phyloP scores from a whole-genome alignment of 2,113 vertebrate genomes.

The Coptodon bakossiorum region DNA sequence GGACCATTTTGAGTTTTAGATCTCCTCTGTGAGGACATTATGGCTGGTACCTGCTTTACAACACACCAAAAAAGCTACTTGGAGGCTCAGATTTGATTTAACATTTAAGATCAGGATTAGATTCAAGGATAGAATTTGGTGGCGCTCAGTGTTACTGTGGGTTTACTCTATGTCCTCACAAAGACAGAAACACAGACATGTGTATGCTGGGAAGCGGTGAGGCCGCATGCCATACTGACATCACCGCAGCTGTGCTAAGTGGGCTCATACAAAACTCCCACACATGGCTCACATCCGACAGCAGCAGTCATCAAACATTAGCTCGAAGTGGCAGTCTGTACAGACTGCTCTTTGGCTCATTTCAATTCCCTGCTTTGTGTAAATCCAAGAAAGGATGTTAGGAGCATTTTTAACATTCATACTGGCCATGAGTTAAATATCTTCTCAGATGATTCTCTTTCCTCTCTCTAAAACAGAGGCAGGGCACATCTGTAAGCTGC shows the following conservation, averaged over 20 bases:
- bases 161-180: neutral
- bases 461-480: neutral
- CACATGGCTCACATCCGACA: conserved; percentile 48
- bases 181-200: neutral
- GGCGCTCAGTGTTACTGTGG: neutral
- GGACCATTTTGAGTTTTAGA: neutral
- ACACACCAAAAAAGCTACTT: neutral
- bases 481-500: conserved; percentile 1
- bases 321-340: conserved; percentile 35
- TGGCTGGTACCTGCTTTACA: neutral
- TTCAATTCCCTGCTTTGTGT: neutral
- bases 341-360: conserved; percentile 11
- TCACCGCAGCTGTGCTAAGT: conserved; percentile 53
- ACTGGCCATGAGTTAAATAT: neutral
- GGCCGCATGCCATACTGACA: conserved; percentile 39
- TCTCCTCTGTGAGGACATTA: neutral
- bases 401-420: neutral
- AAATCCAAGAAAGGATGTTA: neutral
- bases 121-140: neutral
- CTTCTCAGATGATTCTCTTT: neutral
- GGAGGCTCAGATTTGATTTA: neutral
- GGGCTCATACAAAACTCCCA: conserved; percentile 49
- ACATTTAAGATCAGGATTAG: neutral
- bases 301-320: conserved; percentile 47
- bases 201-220: neutral